Base-by-base conservation (phyloP, 2,888 invertebrate species). In the Troilus luridus region DNA sequence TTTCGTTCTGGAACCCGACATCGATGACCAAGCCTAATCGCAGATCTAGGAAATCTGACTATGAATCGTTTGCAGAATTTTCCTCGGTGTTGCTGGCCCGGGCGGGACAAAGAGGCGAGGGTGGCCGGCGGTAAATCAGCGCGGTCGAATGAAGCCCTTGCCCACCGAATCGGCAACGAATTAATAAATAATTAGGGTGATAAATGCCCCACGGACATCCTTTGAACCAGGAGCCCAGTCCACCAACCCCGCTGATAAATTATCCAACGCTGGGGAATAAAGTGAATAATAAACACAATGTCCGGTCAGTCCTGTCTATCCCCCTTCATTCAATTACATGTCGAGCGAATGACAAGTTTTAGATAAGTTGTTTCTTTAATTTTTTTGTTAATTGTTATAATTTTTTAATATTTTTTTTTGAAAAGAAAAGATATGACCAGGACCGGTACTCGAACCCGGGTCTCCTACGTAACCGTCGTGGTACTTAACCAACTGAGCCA, bases 141-240 rank as follows among this genome's bases (percentile, higher is more conserved):
- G 72, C 9, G 72, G 41, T 12, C 72, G 72, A 77, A 77, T 77
- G 72, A 77, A 77, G 72, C 72, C 72, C 72, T 77, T 77, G 72
- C 27, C 72, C 72, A 77, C 72, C 72, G 72, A 77, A 85, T 85
- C 85, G 85, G 85, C 85, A 85, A 85, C 85, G 85, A 85, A 85
- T 85, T 85, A 85, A 85, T 85, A 85, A 85, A 85, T 85, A 85
- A 85, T 85, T 58, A 85, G 85, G 54, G 85, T 85, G 85, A 85
- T 85, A 85, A 85, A 85, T 85, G 85, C 85, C 85, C 85, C n/a
- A 58, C 85, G 54, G 85, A 85, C 85, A 58, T 85, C 85, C 85
- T 85, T 85, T 85, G 85, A 54, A 85, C 56, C 85, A 41, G 72
- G 72, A 19, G 17, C 72, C 72, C 72, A 17, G 27, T 77, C 72